Conservation (phyloP, 1,140 invertebrate genomes). For the Polypedilum vanderplanki region DNA sequence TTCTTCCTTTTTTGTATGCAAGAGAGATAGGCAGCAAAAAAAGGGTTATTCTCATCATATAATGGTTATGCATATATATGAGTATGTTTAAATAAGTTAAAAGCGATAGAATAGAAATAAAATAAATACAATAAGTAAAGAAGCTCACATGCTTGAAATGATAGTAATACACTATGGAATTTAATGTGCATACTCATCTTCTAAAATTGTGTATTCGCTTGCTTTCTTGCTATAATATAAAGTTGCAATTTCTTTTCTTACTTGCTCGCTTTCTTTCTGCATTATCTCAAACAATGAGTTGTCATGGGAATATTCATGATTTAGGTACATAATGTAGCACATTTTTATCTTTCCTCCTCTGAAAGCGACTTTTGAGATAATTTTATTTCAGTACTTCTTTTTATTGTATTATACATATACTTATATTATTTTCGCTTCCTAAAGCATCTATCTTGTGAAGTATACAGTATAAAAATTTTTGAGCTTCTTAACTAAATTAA, state of each 20-base stretch:
- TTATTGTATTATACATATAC: too few relatives aligned
- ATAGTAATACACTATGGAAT: slow-evolving; percentile 18
- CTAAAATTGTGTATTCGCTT: neutral
- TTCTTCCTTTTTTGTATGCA: neutral
- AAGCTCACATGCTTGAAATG: neutral
- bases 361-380: too few relatives aligned
- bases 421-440: too few relatives aligned
- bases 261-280: neutral
- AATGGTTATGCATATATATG: neutral
- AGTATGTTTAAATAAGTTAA: neutral
- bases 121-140: slow-evolving; percentile 3
- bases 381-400: too few relatives aligned
- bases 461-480: neutral
- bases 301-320: slow-evolving; percentile 17
- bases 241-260: neutral
- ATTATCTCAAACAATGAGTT: slow-evolving; percentile 8
- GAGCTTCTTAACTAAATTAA: slow-evolving; percentile 19
- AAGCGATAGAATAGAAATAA: slow-evolving; percentile 12
- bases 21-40: neutral
- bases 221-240: neutral
- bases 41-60: neutral
- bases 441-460: too few relatives aligned
- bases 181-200: slow-evolving; percentile 12
- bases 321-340: neutral
- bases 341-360: neutral